Evolutionary conservation across 1,140 invertebrate species (phyloP), one percentile per base, ranked within the genome.

Genomic region (Bombus sibiricus): DNA sequence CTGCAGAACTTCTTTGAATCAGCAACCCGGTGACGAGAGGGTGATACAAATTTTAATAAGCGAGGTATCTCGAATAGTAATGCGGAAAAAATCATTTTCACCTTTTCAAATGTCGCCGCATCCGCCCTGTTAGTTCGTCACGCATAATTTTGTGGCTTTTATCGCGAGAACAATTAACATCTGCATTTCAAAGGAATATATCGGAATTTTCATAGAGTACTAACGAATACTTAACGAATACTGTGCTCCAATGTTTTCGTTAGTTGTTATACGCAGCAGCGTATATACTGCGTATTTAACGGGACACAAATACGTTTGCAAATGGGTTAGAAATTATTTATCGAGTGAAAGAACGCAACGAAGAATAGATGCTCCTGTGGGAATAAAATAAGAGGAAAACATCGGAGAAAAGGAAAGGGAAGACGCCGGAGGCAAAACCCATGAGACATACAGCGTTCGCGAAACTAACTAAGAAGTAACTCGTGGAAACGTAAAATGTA

Each of bases 391-490:
- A 37, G 13, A 39, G 9, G 37, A 41, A 37, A 83, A 15, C 1
- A n/a, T 34, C 18, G 47, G 6, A 4, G 47, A 8, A 53, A 53
- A 53, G 47, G 64, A 72, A 66, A 59, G 18, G 5, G 41, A 71
- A 12, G n/a, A 71, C 64, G n/a, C 1, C 41, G 28, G 9, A 57
- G 83, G 39, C 25, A 73, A 85, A 85, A 80, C 77, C 83, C 77
- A 80, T 64, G 83, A 85, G 32, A n/a, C 53, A 28, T 22, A 12
- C 9, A 12, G 22, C 8, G 32, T 57, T 81, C 28, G 79, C 25
- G 79, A 53, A 68, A 66, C 53, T 69, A 39, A n/a, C 28, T 39
- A 25, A 37, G 41, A 41, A 57, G 13, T 68, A 59, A 43, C 18
- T 18, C 28, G 34, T 43, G 25, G 43, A 62, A 84, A 74, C 39